Base-by-base conservation (phyloP, 2,888 invertebrate species). In the Cantharis rufa region DNA sequence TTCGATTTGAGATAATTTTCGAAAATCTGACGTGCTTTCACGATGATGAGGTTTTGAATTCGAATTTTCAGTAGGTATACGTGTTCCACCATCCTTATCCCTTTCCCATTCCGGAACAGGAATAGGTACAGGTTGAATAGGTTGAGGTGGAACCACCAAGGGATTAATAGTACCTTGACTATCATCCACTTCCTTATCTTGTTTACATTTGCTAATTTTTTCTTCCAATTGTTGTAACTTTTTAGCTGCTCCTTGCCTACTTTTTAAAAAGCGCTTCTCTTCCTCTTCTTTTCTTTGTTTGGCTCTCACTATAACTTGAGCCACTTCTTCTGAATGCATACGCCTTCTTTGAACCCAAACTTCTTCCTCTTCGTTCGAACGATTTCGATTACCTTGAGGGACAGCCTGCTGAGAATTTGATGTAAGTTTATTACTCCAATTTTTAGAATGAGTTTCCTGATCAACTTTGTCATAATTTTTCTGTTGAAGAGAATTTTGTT, bases 241-340 rank as follows among this genome's bases (percentile, higher is more conserved):
- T 82, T 93, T 93, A 62, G 91, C 91, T 18, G 92, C 90, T 10
- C 89, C 90, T 81, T 89, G 88, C 82, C 92, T 92, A 13, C 90
- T 90, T 84, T 93, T 92, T 82, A 91, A 90, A 83, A 91, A 94
- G 63, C 94, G 91, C 79, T 96, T 94, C 84, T 97, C 96, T 85
- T 96, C 97, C 84, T 97, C 96, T 84, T 96, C 96, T 83, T 96
- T 94, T 27, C 95, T 92, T 85, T 94, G 94, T 74, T 94, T 93
- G 0, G 96, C 96, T 70, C 96, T 91, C 82, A 95, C 96, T 15
- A 96, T 94, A 1, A 94, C 95, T 75, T 93, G 92, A 10, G 94
- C 93, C 70, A 96, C 92, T 84, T 93, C 93, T 83, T 93, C 92
- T 85, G 89, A 90, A 82, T 94, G 92, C 79, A 93, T 92, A 76